A percentile compares a stretch with the other conserved stretches of the same genome.
Evolutionary conservation across 1,140 invertebrate species (phyloP).

Genomic region (Drosophila sechellia): DNA sequence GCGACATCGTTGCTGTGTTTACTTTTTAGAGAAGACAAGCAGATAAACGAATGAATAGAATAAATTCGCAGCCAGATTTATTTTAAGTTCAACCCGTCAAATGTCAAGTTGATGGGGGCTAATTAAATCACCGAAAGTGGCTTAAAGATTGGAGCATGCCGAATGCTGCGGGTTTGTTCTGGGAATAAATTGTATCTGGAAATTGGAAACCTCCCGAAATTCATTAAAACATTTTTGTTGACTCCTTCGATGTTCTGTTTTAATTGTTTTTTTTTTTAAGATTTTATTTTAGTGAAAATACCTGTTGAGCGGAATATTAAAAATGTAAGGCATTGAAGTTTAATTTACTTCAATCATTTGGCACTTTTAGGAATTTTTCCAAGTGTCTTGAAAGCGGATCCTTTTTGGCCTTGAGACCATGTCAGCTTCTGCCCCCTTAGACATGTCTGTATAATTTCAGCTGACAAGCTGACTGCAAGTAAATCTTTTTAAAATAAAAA

Average conservation of each 20-base stretch:
- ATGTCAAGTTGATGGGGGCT: constrained; percentile 50
- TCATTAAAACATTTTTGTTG: neutral
- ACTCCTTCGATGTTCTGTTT: no score
- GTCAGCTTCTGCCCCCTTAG: no score
- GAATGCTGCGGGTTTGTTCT: neutral
- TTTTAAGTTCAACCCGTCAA: constrained; percentile 56
- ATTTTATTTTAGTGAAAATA: neutral
- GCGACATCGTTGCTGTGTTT: constrained; percentile 30
- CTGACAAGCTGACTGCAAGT: no score
- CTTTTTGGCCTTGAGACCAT: no score
- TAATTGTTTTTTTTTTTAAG: no score
- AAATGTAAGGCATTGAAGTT: no score
- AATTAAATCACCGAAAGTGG: constrained; percentile 52
- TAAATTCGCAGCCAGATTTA: constrained; percentile 37
- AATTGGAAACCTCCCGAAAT: neutral
- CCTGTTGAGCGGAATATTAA: no score
- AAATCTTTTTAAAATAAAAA: no score
- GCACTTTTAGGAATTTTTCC: no score
- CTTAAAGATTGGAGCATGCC: constrained; percentile 4
- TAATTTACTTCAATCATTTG: no score
- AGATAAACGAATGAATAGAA: constrained; percentile 29
- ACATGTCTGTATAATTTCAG: no score
- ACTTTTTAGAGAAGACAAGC: constrained; percentile 11
- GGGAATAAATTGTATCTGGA: neutral
- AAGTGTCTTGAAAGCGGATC: no score